Conservation (phyloP, 2,888 invertebrate genomes). For the Prosopocoilus inquinatus region DNA sequence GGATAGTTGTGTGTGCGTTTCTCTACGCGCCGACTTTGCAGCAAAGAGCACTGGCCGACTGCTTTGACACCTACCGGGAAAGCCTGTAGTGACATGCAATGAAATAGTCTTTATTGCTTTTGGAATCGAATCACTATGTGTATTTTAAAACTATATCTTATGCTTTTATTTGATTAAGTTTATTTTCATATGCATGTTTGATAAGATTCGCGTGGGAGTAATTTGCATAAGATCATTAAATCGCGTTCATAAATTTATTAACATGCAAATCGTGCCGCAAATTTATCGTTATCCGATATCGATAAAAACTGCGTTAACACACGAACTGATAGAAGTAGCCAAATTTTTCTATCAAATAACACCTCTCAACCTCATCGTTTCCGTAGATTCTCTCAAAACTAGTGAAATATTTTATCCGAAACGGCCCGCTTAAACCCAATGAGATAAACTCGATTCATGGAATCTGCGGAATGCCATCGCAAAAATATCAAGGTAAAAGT, state of each 20-base stretch:
- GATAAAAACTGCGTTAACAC: slow-evolving; percentile 2
- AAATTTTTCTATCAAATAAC: slow-evolving; percentile 5
- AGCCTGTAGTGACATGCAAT: slow-evolving; percentile 50
- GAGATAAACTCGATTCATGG: slow-evolving; percentile 31
- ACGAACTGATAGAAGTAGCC: slow-evolving; percentile 25
- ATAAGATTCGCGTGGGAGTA: slow-evolving; percentile 31
- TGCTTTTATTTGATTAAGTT: slow-evolving; percentile 39
- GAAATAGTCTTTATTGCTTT: slow-evolving; percentile 50
- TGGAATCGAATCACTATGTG: slow-evolving; percentile 46
- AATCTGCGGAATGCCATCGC: slow-evolving; percentile 33
- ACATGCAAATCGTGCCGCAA: background rate
- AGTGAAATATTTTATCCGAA: slow-evolving; percentile 22
- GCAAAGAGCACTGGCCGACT: slow-evolving; percentile 28
- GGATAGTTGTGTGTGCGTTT: slow-evolving; percentile 18
- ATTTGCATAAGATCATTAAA: slow-evolving; percentile 41
- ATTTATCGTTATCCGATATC: background rate
- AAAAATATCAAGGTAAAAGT: slow-evolving; percentile 34
- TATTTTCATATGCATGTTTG: slow-evolving; percentile 30
- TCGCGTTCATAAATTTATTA: slow-evolving; percentile 1
- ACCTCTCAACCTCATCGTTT: slow-evolving; percentile 18
- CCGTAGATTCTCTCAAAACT: slow-evolving; percentile 21
- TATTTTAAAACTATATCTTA: slow-evolving; percentile 39
- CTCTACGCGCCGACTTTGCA: slow-evolving; percentile 10
- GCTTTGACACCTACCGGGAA: slow-evolving; percentile 49
- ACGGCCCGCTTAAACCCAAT: slow-evolving; percentile 19